phyloP scores from a whole-genome alignment of 2,113 vertebrate species.

The Nipponia nippon region DNA sequence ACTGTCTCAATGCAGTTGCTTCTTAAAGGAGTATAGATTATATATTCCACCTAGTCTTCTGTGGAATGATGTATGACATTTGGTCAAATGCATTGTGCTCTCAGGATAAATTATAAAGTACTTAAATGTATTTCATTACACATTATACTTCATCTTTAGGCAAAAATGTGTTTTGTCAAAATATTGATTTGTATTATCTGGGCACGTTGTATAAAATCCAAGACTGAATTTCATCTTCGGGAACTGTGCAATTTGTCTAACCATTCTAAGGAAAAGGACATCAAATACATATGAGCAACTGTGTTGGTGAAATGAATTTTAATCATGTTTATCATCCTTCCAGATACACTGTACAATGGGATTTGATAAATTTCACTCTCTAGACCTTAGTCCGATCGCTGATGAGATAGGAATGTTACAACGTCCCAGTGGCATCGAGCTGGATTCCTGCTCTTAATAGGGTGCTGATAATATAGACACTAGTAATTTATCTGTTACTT shows the following conservation, averaged over 20 bases:
- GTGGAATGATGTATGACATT: slow-evolving; percentile 26
- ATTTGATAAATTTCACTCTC: slow-evolving; percentile 65
- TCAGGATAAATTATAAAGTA: slow-evolving; percentile 46
- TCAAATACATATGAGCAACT: slow-evolving; percentile 36
- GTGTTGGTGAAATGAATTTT: slow-evolving; percentile 59
- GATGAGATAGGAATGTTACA: slow-evolving; percentile 60
- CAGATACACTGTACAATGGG: slow-evolving; percentile 42
- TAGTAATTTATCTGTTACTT: slow-evolving; percentile 55
- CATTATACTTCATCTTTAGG: slow-evolving; percentile 41
- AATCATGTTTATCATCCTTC: slow-evolving; percentile 62
- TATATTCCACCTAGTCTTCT: background rate
- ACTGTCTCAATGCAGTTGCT: background rate
- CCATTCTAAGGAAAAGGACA: slow-evolving; percentile 60
- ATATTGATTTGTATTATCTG: slow-evolving; percentile 65
- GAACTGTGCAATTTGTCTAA: slow-evolving; percentile 54
- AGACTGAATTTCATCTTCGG: slow-evolving; percentile 38
- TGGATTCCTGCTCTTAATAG: slow-evolving; percentile 53
- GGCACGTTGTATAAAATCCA: background rate
- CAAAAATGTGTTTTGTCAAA: slow-evolving; percentile 57
- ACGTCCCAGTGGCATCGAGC: slow-evolving; percentile 46
- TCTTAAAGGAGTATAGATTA: background rate
- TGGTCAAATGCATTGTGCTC: slow-evolving; percentile 7
- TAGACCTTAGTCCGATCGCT: slow-evolving; percentile 47
- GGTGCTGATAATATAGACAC: slow-evolving; percentile 61
- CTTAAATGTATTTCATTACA: slow-evolving; percentile 29